Conservation (phyloP, 2,888 invertebrate species). For the Lithophane ornitopus region DNA sequence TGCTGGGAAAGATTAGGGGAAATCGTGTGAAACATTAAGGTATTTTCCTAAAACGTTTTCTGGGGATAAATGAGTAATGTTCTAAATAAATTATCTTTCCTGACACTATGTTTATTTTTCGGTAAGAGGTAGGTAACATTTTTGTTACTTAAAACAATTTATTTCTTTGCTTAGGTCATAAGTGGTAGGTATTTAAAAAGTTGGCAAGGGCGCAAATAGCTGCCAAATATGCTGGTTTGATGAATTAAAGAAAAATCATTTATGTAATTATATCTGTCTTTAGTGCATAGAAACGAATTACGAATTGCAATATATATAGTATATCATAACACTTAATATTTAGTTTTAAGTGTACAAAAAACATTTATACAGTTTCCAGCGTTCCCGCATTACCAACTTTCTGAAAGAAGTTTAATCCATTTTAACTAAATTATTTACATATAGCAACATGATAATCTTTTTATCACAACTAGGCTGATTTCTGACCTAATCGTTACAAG, state of each 20-base stretch:
- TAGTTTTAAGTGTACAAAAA: not conserved
- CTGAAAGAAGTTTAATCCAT: not conserved
- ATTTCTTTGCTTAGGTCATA: not conserved
- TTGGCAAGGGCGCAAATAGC: not conserved
- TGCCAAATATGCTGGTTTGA: not conserved
- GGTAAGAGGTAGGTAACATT: not conserved
- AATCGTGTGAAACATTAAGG: constrained; percentile 41
- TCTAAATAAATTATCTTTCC: constrained; percentile 51
- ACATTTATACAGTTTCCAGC: not conserved
- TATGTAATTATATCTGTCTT: not conserved
- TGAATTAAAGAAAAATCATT: not conserved
- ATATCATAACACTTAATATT: not conserved
- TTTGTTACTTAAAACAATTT: constrained; percentile 11
- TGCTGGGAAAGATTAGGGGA: constrained; percentile 35
- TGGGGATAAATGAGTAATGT: constrained; percentile 41
- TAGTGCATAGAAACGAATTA: not conserved
- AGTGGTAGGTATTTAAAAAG: not conserved
- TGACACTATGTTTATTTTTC: constrained; percentile 22
- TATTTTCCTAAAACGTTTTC: constrained; percentile 48
- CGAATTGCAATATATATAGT: not conserved
- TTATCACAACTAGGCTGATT: not conserved
- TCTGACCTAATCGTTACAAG: not conserved
- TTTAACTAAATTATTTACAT: not conserved
- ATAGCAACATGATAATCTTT: not conserved
- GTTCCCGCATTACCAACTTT: not conserved